Evolutionary conservation across 2,113 vertebrate species (phyloP), one percentile per base, ranked within the genome.

Genomic region (Turnix velox): DNA sequence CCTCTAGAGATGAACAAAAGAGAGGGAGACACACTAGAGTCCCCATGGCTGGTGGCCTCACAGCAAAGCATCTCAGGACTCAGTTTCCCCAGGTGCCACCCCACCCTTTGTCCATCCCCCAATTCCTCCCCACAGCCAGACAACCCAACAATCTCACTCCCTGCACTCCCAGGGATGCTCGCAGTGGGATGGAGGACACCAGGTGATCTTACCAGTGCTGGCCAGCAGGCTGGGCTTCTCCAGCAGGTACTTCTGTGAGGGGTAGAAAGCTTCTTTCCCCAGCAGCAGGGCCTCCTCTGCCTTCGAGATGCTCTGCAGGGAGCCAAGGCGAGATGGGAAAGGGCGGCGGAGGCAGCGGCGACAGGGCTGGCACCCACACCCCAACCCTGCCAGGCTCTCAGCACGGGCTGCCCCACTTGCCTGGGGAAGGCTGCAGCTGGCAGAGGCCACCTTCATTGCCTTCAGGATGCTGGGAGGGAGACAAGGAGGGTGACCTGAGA

Each of bases 381-480:
- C 16, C 42, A 59, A 82, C 94, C 84, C 33, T 8, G 74, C 51
- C 10, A 66, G 88, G 15, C 7, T 7, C 30, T 40, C 4, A 5
- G 82, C 10, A 18, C 30, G 30, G 7, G 7, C 5, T 1, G 3
- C 1, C 15, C 62, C 69, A 91, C 97, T 98, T 97, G 99, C 99
- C 98, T 99, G 98, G 59, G 99, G 98, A 18, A 98, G 98, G 96
- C 95, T 97, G 95, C 98, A 98, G 84, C 98, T 98, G 27, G 98
- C 97, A 12, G 99, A 99, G 51, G 98, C 98, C 97, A 99, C 96
- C 97, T 99, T 99, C 99, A 99, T 98, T 23, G 98, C 98, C 97
- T 99, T 99, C 88, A 99, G 97, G 96, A 99, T 99, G 96, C 99
- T 99, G 96, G 16, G 19, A 40, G 87, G 94, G 71, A 94, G 71